Evolutionary conservation across 2,797 vertebrate genomes (phyloP).

Genomic region (Masticophis lateralis): DNA sequence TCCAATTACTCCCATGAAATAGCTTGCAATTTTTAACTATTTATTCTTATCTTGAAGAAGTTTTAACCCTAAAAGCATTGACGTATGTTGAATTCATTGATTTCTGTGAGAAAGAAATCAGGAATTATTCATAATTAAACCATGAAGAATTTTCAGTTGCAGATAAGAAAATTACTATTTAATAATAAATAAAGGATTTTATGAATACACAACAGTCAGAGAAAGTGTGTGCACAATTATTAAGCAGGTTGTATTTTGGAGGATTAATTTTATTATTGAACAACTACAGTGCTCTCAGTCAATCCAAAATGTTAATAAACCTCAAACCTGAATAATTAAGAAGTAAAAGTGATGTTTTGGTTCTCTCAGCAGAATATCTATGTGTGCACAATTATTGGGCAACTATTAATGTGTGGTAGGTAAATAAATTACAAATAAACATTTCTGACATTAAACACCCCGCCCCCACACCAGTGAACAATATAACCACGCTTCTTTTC

Average conservation of each 20-base stretch:
- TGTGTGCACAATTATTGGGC: too few species aligned
- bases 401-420: too few species aligned
- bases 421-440: too few species aligned
- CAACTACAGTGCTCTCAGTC: too few species aligned
- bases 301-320: too few species aligned
- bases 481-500: neutral
- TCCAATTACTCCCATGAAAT: constrained; percentile 32
- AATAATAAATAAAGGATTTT: constrained; percentile 9
- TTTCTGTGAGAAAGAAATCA: constrained; percentile 39
- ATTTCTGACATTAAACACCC: too few species aligned
- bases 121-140: constrained; percentile 47
- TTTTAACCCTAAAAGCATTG: constrained; percentile 57
- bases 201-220: neutral
- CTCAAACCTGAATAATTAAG: too few species aligned
- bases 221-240: neutral
- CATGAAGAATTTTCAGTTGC: constrained; percentile 42
- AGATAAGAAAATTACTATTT: constrained; percentile 7
- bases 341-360: too few species aligned
- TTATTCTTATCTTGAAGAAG: constrained; percentile 42
- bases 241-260: too few species aligned
- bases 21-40: constrained; percentile 51
- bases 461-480: too few species aligned
- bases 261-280: too few species aligned
- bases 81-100: constrained; percentile 55
- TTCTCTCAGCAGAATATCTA: too few species aligned